phyloP scores from a whole-genome alignment of 2,797 vertebrate genomes.

The Melopsittacus undulatus region DNA sequence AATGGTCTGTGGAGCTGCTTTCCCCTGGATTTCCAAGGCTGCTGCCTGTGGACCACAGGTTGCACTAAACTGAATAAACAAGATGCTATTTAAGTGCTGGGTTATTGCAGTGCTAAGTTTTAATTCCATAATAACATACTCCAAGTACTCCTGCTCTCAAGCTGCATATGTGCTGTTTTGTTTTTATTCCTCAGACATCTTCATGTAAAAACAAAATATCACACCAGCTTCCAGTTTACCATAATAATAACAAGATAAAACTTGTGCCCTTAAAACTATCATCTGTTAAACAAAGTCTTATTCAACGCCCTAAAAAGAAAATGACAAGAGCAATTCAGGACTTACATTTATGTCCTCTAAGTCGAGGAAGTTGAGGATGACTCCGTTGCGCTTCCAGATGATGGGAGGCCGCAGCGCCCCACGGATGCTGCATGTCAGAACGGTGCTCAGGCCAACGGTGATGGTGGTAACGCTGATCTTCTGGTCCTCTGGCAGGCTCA shows the following conservation, averaged over 20 bases:
- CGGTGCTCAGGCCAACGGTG: conserved; percentile 90
- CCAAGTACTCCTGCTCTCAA: not conserved
- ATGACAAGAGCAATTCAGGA: not conserved
- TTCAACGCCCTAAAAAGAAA: not conserved
- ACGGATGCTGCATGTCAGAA: conserved; percentile 88
- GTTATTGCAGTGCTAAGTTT: not conserved
- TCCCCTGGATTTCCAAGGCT: not conserved
- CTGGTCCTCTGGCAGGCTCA: conserved; percentile 88
- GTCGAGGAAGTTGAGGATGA: conserved; percentile 90
- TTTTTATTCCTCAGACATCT: not conserved
- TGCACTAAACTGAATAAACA: not conserved
- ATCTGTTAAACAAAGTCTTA: not conserved
- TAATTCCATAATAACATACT: not conserved
- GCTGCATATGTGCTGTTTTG: rapidly evolving
- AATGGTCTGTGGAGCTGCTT: not conserved
- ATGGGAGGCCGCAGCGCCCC: conserved; percentile 90
- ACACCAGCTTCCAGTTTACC: not conserved
- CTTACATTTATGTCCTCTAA: conserved; percentile 95
- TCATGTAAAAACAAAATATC: not conserved
- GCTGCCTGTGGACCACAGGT: not conserved
- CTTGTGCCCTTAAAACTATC: not conserved
- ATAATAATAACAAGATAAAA: not conserved
- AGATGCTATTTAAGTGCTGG: not conserved
- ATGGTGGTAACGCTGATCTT: conserved; percentile 84
- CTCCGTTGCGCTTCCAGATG: conserved; percentile 92